Percentiles rank a stretch among this genome's conserved stretches.
Conservation (phyloP, 2,888 invertebrate species). For the Muscina levida region DNA sequence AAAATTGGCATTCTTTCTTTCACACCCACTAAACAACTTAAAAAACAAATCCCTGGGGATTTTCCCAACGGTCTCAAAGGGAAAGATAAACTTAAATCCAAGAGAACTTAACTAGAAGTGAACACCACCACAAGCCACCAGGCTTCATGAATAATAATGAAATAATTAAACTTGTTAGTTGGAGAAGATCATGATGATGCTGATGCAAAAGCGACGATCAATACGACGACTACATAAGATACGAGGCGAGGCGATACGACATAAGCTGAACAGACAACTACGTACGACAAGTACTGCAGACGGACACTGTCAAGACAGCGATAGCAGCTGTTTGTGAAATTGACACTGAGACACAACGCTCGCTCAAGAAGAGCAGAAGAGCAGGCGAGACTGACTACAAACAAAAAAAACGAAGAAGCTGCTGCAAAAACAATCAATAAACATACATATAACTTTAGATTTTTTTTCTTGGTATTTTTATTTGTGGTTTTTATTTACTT, state of each 20-base stretch:
- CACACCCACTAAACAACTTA: not conserved
- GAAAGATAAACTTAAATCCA: not conserved
- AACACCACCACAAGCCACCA: no score
- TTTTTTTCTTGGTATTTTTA: not conserved
- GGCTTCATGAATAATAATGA: no score
- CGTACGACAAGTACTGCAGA: not conserved
- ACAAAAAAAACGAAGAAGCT: not conserved
- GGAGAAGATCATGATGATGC: not conserved
- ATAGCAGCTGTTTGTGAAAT: slow-evolving; percentile 1
- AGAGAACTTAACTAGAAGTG: no score
- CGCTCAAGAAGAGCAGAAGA: no score
- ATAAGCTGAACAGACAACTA: not conserved
- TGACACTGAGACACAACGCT: not conserved
- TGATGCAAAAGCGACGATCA: not conserved
- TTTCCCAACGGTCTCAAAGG: not conserved
- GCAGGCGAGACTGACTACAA: no score
- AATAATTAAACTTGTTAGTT: slow-evolving; percentile 9
- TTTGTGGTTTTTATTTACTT: no score
- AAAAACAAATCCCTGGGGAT: not conserved
- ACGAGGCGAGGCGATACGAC: not conserved
- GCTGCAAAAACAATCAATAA: not conserved
- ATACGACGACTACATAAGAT: not conserved
- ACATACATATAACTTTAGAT: not conserved
- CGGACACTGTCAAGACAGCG: not conserved
- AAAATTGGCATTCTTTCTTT: no score